phyloP scores from a whole-genome alignment of 2,113 vertebrate species.

The Caloenas nicobarica region DNA sequence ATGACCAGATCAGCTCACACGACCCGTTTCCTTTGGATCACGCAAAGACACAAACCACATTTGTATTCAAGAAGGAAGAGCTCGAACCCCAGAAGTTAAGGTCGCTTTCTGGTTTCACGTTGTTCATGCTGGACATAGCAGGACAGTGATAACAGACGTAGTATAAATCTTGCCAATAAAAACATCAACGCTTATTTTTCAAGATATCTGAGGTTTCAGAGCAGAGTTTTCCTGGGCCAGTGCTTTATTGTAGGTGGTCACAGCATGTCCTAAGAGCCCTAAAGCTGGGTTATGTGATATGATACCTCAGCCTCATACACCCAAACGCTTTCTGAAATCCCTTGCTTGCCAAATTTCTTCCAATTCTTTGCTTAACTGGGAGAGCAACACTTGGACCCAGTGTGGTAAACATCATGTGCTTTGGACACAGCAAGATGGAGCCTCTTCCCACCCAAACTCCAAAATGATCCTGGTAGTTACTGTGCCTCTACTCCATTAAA shows the following conservation, averaged over 20 bases:
- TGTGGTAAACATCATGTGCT: neutral
- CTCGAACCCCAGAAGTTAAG: neutral
- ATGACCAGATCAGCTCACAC: fast-evolving
- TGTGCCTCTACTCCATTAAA: neutral
- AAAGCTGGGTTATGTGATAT: neutral
- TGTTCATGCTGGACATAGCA: neutral
- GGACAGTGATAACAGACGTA: neutral
- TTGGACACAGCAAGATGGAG: neutral
- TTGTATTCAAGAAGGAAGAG: neutral
- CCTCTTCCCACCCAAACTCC: neutral
- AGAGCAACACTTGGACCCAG: neutral
- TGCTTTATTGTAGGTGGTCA: neutral
- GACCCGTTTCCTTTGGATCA: neutral
- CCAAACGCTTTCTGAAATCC: neutral
- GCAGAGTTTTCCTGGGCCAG: neutral
- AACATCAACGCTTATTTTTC: neutral
- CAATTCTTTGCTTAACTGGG: neutral
- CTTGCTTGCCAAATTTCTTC: neutral
- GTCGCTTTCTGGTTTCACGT: neutral
- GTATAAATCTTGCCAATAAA: neutral
- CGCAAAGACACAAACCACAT: neutral
- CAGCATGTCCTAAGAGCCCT: neutral
- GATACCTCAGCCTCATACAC: neutral
- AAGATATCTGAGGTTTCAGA: neutral
- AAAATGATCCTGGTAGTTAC: neutral